Percentiles rank a stretch among this genome's conserved stretches.
Conservation (phyloP, 2,113 vertebrate species). For the Paracanthobrama guichenoti region DNA sequence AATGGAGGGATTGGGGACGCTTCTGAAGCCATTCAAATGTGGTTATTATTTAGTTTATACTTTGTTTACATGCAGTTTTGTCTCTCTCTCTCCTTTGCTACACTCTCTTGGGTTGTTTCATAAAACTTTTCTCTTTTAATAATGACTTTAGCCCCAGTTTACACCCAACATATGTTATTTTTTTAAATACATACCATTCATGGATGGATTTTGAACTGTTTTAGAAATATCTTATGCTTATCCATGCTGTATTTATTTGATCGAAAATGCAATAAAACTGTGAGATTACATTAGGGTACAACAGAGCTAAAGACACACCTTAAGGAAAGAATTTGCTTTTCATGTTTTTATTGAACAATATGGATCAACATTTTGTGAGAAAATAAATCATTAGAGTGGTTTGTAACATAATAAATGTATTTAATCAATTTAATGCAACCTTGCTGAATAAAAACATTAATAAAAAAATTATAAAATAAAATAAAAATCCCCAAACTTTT, state of each 20-base stretch:
- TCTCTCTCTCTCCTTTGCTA: conserved; percentile 3
- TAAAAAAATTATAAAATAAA: too few relatives aligned
- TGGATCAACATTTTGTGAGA: too few relatives aligned
- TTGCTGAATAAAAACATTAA: too few relatives aligned
- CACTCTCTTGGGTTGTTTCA: neutral
- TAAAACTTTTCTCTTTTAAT: conserved; percentile 40
- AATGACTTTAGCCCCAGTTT: conserved; percentile 14
- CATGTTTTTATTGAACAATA: too few relatives aligned
- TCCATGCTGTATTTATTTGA: neutral
- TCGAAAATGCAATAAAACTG: neutral
- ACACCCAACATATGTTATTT: neutral
- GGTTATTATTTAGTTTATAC: conserved; percentile 75
- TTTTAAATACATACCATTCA: too few relatives aligned
- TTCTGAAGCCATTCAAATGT: conserved; percentile 64
- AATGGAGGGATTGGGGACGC: conserved; percentile 54
- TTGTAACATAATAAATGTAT: too few relatives aligned
- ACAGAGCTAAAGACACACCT: too few relatives aligned
- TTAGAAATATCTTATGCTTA: neutral
- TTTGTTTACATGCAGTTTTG: conserved; percentile 40
- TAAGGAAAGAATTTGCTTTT: too few relatives aligned
- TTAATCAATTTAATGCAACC: too few relatives aligned
- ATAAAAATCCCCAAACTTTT: too few relatives aligned
- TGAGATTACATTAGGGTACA: neutral
- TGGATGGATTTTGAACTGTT: neutral
- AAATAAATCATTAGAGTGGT: too few relatives aligned